Evolutionary conservation across 37 sponge, comb jelly and placozoan species (phyloP).

Genomic region (Ianthella basta): DNA sequence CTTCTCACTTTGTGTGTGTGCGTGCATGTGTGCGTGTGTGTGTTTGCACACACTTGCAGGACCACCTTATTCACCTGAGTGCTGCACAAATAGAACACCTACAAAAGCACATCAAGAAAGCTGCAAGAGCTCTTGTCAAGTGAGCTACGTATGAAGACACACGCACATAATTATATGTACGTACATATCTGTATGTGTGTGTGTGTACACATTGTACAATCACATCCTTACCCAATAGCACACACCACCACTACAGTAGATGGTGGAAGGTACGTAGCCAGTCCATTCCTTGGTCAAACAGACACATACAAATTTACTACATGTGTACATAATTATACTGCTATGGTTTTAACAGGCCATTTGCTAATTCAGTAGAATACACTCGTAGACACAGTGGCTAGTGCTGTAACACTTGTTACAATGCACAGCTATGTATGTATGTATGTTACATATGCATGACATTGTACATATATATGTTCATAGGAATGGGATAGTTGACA

Average conservation of each 20-base stretch:
- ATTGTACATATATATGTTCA: background rate
- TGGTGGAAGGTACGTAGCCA: no score
- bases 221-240: no score
- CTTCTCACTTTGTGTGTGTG: background rate
- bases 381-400: no score
- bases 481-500: background rate
- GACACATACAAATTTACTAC: no score
- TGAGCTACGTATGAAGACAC: background rate
- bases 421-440: background rate
- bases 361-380: no score
- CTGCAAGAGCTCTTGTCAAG: background rate
- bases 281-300: no score
- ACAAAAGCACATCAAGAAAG: background rate
- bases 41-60: no score
- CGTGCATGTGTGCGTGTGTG: background rate
- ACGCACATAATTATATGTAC: background rate
- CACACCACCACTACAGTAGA: no score
- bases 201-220: background rate
- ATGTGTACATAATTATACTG: no score
- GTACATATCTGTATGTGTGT: conserved; percentile 2
- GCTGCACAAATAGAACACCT: background rate
- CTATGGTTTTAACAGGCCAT: no score
- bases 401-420: no score
- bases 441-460: background rate
- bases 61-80: background rate